phyloP scores from a whole-genome alignment of 2,113 vertebrate species.

The Actenoides hombroni region DNA sequence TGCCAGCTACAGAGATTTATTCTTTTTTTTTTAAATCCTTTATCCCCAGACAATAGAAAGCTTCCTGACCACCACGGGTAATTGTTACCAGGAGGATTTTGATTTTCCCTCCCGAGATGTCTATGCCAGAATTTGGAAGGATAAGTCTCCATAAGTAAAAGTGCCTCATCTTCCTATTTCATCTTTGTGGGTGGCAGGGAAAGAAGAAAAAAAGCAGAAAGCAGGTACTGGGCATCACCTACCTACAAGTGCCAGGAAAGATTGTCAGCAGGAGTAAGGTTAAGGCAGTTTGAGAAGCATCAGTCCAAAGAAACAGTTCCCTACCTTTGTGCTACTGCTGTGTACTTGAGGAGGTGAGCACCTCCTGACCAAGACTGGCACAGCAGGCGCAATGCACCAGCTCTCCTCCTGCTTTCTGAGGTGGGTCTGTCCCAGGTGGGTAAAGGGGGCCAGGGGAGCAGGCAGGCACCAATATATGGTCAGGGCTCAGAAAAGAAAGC shows the following conservation, averaged over 20 bases:
- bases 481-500: conserved; percentile 23
- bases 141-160: neutral
- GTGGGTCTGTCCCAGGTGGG: conserved; percentile 71
- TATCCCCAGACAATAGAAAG: neutral
- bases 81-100: neutral
- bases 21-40: neutral
- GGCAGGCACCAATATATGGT: neutral
- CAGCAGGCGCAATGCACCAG: neutral
- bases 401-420: conserved; percentile 68
- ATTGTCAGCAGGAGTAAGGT: neutral
- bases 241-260: neutral
- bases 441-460: neutral
- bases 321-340: neutral
- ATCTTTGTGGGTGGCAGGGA: neutral
- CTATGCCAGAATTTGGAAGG: neutral
- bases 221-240: neutral
- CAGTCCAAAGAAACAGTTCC: neutral
- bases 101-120: neutral
- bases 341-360: neutral
- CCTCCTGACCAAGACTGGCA: neutral
- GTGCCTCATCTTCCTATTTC: neutral
- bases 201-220: neutral
- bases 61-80: neutral
- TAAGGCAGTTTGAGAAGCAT: neutral
- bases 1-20: neutral